phyloP scores from a whole-genome alignment of 2,113 vertebrate genomes.

The Acinonyx jubatus region DNA sequence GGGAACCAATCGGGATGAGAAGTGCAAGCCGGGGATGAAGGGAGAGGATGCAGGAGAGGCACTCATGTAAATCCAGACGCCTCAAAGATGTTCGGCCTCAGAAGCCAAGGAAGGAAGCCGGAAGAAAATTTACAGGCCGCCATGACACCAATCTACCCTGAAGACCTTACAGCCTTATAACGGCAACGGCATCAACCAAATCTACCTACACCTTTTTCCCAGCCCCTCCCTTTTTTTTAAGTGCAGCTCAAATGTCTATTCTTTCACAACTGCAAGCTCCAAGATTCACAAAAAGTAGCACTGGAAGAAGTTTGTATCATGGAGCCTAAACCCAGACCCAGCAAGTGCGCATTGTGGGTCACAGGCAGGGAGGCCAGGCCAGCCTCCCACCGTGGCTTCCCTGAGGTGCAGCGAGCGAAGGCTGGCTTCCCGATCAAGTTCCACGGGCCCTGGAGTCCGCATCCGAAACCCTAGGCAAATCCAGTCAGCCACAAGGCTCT shows the following conservation, averaged over 20 bases:
- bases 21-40: neutral
- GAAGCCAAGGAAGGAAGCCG: neutral
- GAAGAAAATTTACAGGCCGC: neutral
- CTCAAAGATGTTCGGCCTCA: neutral
- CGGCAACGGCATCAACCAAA: neutral
- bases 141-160: neutral
- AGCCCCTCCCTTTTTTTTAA: neutral
- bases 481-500: neutral
- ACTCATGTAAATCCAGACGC: accelerated
- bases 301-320: neutral
- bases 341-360: neutral
- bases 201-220: neutral
- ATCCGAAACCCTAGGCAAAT: neutral
- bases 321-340: neutral
- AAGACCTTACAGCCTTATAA: neutral
- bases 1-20: neutral
- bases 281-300: neutral
- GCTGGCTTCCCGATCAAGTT: neutral
- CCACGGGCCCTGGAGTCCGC: neutral
- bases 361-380: neutral
- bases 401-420: neutral
- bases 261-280: neutral
- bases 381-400: neutral
- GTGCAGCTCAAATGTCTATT: neutral
- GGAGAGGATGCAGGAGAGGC: neutral